Base-by-base conservation (phyloP, 2,113 vertebrate genomes). In the Grus americana region DNA sequence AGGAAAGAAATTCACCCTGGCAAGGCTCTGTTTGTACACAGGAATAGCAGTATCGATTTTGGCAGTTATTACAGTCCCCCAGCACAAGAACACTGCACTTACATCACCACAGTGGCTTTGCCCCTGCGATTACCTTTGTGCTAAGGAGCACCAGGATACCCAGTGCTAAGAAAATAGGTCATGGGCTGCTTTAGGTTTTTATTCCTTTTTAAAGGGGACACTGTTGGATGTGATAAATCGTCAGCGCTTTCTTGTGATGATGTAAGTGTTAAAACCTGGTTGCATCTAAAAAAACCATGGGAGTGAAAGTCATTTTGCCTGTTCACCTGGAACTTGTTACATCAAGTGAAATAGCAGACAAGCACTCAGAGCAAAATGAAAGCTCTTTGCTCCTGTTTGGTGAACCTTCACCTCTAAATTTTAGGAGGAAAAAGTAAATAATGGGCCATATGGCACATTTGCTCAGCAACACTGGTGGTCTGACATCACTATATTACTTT, bases 241-340 rank as follows among this genome's bases (percentile, higher is more conserved):
- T 67, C 65, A 95, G 67, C 14, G 20, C 29, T 83, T 86, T 70
- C 74, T 61, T 36, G 19, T 44, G 72, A 57, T 83, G 63, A 95
- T 34, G 10, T 74, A 85, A 89, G 76, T 55, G 59, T 61, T 66
- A 86, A 83, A 95, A 88, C 29, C 18, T 17, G 42, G 42, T 15
- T 82, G 67, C 30, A 88, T 63, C 54, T 70, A 40, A 47, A 58
- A 46, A 12, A 34, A 4, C 15, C 14, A 73, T 4, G 30, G 38
- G 26, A 84, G 9, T 42, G 21, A 47, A 95, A 88, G 65, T 19
- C 2, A 59, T 90, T 95, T 59, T 90, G 62, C 34, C 79, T 79
- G 32, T 34, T 89, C 79, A 94, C 80, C 87, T 78, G 78, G 63
- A 95, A 86, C 71, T 90, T 76, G 62, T 90, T 90, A 79, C 36